Percentiles rank a stretch among this genome's conserved stretches.
phyloP scores from a whole-genome alignment of 2,113 vertebrate genomes.

The Bostrychus sinensis region DNA sequence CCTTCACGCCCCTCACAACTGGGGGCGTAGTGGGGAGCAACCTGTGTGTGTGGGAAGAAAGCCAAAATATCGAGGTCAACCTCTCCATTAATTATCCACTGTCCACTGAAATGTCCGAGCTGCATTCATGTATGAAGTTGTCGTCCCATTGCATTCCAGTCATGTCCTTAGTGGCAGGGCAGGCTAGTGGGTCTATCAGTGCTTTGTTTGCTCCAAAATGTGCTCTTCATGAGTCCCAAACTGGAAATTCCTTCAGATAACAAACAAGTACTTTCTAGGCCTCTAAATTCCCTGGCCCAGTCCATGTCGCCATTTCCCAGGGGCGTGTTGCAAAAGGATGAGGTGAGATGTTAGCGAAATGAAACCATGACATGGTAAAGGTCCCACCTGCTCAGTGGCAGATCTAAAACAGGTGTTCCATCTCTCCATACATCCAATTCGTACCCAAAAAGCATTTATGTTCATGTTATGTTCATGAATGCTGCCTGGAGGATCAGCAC shows the following conservation, averaged over 20 bases:
- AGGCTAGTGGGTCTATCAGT: slow-evolving; percentile 12
- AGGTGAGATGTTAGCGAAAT: slow-evolving; percentile 29
- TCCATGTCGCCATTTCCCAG: not conserved
- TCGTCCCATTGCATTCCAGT: slow-evolving; percentile 26
- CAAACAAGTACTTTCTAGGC: slow-evolving; percentile 6
- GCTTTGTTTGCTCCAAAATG: slow-evolving; percentile 18
- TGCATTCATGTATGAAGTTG: slow-evolving; percentile 17
- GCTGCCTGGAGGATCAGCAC: slow-evolving; percentile 80
- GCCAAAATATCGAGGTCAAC: slow-evolving; percentile 13
- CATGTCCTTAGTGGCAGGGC: slow-evolving; percentile 8
- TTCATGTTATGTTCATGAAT: not conserved
- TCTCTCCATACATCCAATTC: slow-evolving; percentile 13
- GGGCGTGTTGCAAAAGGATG: not conserved
- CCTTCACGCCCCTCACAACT: slow-evolving; percentile 3
- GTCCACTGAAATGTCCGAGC: slow-evolving; percentile 13
- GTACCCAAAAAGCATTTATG: slow-evolving; percentile 13
- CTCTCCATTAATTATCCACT: slow-evolving; percentile 13
- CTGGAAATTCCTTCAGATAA: slow-evolving; percentile 37
- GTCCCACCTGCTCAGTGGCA: slow-evolving; percentile 3
- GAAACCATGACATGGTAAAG: not conserved
- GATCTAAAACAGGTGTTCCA: slow-evolving; percentile 24
- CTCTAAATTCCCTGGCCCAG: slow-evolving; percentile 15
- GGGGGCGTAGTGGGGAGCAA: slow-evolving; percentile 6
- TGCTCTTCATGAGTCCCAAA: slow-evolving; percentile 32
- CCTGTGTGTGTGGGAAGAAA: not conserved